Evolutionary conservation across 2,113 vertebrate genomes (phyloP).

Genomic region (Malurus alboscapulatus): DNA sequence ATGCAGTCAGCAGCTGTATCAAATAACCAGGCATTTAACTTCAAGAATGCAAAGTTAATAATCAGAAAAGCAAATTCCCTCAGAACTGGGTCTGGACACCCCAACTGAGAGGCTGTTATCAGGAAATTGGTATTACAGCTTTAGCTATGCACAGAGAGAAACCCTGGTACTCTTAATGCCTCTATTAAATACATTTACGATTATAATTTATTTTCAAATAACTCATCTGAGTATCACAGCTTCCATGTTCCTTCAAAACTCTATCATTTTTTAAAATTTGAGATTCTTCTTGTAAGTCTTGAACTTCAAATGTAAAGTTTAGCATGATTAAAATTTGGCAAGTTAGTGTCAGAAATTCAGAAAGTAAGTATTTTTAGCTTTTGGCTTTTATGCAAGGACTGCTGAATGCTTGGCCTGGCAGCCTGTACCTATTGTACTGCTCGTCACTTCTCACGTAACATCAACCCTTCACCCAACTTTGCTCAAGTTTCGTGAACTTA

Average conservation of each 20-base stretch:
- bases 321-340: neutral
- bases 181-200: neutral
- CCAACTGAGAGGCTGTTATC: neutral
- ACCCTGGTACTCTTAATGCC: neutral
- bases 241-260: neutral
- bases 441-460: neutral
- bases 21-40: neutral
- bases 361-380: neutral
- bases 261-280: neutral
- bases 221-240: neutral
- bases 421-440: accelerated
- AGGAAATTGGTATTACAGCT: neutral
- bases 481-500: conserved; percentile 65
- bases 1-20: neutral
- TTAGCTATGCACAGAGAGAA: neutral
- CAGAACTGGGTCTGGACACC: neutral
- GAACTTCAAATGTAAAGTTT: neutral
- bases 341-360: neutral
- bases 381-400: neutral
- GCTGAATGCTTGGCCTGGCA: neutral
- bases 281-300: neutral
- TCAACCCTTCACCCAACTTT: neutral
- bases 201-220: neutral
- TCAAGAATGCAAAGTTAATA: neutral
- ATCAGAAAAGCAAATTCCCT: neutral